These are phyloP conservation scores for Drosophila hawaiiensis DNA, from an alignment of 2,888 invertebrate genomes.

Conservation along the genomic window DNA sequence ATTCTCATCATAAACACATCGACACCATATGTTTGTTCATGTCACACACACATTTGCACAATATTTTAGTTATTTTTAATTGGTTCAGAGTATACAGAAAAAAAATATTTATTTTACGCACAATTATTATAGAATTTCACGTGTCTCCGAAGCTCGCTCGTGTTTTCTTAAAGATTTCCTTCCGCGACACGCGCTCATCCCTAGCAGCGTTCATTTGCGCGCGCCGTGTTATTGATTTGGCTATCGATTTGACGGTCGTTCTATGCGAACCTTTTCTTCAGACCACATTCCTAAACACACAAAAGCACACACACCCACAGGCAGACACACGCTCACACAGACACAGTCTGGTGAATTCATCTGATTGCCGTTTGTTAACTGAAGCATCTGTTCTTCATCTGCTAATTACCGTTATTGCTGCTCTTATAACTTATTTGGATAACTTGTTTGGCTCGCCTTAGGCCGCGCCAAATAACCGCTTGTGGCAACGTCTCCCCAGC, in stretches of 20 bases:
- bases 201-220: slow-evolving; percentile 36
- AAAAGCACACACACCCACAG: slow-evolving; percentile 1
- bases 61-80: not conserved
- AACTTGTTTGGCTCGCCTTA: not conserved
- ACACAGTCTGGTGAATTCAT: not conserved
- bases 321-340: not conserved
- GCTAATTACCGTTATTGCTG: slow-evolving; percentile 27
- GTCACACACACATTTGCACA: not conserved
- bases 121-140: not conserved
- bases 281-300: not conserved
- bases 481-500: slow-evolving; percentile 56
- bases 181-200: slow-evolving; percentile 6
- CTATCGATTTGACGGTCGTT: slow-evolving; percentile 49
- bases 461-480: slow-evolving; percentile 35
- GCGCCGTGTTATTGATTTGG: slow-evolving; percentile 60
- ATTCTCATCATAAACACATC: not conserved
- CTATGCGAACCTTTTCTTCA: slow-evolving; percentile 42
- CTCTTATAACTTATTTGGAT: slow-evolving; percentile 1
- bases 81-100: not conserved
- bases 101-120: not conserved
- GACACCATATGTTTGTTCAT: not conserved
- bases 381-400: slow-evolving; percentile 21
- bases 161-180: not conserved
- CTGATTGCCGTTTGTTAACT: slow-evolving; percentile 1
- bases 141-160: not conserved